Base-by-base conservation (phyloP, 2,888 invertebrate genomes). In the Ganaspis brasiliensis region DNA sequence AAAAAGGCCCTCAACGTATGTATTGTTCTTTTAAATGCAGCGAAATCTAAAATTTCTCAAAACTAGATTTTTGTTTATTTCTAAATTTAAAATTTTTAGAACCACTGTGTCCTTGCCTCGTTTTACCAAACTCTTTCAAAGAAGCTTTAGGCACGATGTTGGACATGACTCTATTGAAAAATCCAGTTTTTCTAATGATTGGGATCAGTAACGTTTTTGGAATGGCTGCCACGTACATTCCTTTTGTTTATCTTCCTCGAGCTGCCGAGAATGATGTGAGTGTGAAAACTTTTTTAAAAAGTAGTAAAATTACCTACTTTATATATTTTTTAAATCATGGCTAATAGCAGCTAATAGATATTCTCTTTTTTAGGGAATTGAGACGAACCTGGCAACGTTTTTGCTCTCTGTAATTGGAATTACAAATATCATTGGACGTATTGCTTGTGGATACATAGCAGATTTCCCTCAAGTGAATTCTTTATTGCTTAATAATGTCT, bases 181-280 rank as follows among this genome's bases (percentile, higher is more conserved):
- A 98, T 92, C 96, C 97, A 2, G 96, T 97, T 76, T 97, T 99
- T 92, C 95, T 98, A 93, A 92, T 98, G 73, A 97, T 98, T 88
- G 97, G 97, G 78, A 94, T 98, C 73, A 98, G 98, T 81, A 99
- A 98, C 92, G 93, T 99, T 76, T 97, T 99, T 91, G 99, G 99
- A 86, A 98, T 99, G 96, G 97, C 98, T 73, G 99, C 99, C 82
- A 95, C 99, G 74, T 98, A 98, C 92, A 97, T 99, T 83, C 99
- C 99, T 52, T 99, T 98, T 92, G 97, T 98, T 70, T 99, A 97
- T 90, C 94, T 99, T 74, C 97, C 98, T 26, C 97, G 98, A 86
- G 95, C 96, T 73, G 97, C 97, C 12, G 93, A 92, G 78, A 91
- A 93, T 75, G 95, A 95, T 88, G 96, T 96, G 91, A 94, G 94